Evolutionary conservation across 2,113 vertebrate genomes (phyloP), one percentile per base, ranked within the genome.

Genomic region (Corythornis cristatus): DNA sequence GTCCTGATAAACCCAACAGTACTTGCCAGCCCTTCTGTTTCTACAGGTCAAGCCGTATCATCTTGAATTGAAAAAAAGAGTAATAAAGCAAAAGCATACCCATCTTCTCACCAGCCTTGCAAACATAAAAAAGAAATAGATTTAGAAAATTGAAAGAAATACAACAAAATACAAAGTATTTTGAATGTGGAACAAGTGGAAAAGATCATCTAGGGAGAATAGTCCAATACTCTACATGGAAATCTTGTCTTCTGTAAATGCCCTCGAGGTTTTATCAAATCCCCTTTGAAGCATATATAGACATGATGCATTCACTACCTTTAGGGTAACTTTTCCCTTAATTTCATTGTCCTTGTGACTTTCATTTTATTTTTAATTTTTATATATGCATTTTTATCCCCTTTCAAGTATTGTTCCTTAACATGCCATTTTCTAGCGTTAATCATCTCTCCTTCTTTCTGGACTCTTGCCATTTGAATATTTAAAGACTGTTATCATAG

Each of bases 291-390:
- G 74, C 21, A 70, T 14, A 28, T 15, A 17, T 64, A 85, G 50
- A 83, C 70, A 35, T 4, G 23, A 71, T 65, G 40, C 40, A 45
- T 60, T 88, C 79, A 48, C 33, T 66, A 82, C 54, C 50, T 87
- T 50, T 19, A 89, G 75, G 50, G 71, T 67, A 73, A 85, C 19
- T 76, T 54, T 74, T 64, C 48, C 16, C 60, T 89, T 92, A 22
- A 85, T 77, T 45, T 93, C 71, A 66, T 82, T 92, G 74, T 79
- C 78, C 62, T 87, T 56, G 33, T 71, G 70, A 79, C 78, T 94
- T 83, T 56, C 11, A 25, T 91, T 94, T 94, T 87, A 31, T 54
- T 94, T 95, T 76, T 83, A 62, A 67, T 62, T 90, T 96, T 87
- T 87, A 70, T 83, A 83, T 73, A 62, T 29, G 51, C 56, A 43